Percentiles rank a stretch among this genome's conserved stretches.
These are phyloP conservation scores for Idaea straminata DNA, from an alignment of 2,888 invertebrate genomes.

Conservation along the genomic window DNA sequence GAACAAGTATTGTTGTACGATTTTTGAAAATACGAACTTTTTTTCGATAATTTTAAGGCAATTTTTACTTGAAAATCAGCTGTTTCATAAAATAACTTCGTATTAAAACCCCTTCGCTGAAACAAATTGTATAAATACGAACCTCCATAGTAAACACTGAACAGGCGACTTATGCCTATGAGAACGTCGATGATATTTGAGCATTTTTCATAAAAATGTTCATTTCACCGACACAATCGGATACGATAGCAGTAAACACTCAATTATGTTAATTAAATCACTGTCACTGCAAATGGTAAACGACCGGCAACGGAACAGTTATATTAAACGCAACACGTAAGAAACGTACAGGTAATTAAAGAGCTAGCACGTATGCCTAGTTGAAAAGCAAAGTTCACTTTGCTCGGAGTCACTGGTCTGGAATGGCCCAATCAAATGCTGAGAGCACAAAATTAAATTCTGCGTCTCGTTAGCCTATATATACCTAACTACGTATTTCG, in stretches of 20 bases:
- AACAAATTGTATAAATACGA: conserved; percentile 24
- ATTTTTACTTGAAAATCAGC: too few relatives aligned
- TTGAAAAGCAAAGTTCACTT: neutral
- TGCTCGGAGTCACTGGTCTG: neutral
- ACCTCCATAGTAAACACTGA: conserved; percentile 77
- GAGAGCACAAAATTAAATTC: neutral
- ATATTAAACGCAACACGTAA: conserved; percentile 42
- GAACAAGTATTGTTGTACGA: too few relatives aligned
- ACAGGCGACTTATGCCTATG: conserved; percentile 76
- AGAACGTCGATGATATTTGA: conserved; percentile 78
- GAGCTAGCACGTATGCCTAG: conserved; percentile 6
- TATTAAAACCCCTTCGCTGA: too few relatives aligned
- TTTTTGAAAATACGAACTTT: too few relatives aligned
- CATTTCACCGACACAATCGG: conserved; percentile 63
- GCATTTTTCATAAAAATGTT: conserved; percentile 77
- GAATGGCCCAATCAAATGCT: neutral
- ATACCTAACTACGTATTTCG: neutral
- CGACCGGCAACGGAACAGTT: conserved; percentile 35
- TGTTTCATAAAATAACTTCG: too few relatives aligned
- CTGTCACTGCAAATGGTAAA: conserved; percentile 40
- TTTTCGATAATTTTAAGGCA: too few relatives aligned
- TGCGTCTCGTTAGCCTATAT: neutral
- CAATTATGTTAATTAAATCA: conserved; percentile 40
- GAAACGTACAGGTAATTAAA: conserved; percentile 36
- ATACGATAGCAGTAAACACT: conserved; percentile 34